Evolutionary conservation across 2,113 vertebrate species (phyloP).

Genomic region (Tragulus kanchil): DNA sequence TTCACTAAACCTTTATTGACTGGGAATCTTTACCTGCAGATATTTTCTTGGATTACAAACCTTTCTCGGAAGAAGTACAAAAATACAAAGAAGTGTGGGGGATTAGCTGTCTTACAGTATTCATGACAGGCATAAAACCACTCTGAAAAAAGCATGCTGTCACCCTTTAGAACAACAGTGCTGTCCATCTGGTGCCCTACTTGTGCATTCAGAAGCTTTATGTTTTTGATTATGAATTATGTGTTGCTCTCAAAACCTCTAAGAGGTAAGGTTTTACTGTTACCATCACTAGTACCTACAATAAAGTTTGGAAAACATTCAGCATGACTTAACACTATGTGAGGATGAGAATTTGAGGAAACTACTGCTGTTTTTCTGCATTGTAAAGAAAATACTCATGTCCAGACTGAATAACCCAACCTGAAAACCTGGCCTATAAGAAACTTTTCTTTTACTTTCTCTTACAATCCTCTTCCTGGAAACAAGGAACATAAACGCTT

Average conservation of each 20-base stretch:
- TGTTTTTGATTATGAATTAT: slow-evolving; percentile 27
- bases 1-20: slow-evolving; percentile 37
- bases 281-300: background rate
- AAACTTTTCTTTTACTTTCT: background rate
- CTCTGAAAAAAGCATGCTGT: background rate
- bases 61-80: slow-evolving; percentile 38
- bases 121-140: slow-evolving; percentile 19
- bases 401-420: background rate
- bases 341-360: slow-evolving; percentile 28
- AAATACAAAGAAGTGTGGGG: slow-evolving; percentile 27
- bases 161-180: background rate
- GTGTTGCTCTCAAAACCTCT: background rate
- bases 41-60: slow-evolving; percentile 43
- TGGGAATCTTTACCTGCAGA: slow-evolving; percentile 47
- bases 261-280: slow-evolving; percentile 34
- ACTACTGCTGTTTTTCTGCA: background rate
- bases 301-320: slow-evolving; percentile 36
- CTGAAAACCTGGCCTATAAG: slow-evolving; percentile 28
- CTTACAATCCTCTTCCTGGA: background rate
- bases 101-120: slow-evolving; percentile 42
- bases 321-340: background rate
- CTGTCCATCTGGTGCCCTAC: background rate
- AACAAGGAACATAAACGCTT: background rate
- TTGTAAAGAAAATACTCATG: background rate
- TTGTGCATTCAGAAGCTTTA: background rate